Conservation (phyloP, 2,113 vertebrate genomes). For the Malurus elegans region DNA sequence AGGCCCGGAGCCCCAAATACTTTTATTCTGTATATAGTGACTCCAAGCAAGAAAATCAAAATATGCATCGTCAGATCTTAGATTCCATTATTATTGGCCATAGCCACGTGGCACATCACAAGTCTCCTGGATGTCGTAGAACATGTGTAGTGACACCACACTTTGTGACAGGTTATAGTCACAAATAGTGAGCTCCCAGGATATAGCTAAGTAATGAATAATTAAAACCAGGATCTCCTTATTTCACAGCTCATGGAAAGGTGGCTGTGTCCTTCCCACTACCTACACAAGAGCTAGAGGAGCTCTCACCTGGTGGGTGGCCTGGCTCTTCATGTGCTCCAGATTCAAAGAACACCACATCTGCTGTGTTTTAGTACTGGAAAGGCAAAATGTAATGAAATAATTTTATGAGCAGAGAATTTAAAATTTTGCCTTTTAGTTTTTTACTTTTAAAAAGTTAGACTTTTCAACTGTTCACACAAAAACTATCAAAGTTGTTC, state of each 20-base stretch:
- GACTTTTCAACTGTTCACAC: neutral
- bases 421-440: neutral
- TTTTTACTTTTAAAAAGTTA: neutral
- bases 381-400: constrained; percentile 47
- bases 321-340: constrained; percentile 61
- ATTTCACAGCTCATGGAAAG: constrained; percentile 52
- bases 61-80: neutral
- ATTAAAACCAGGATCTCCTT: constrained; percentile 73
- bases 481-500: constrained; percentile 15
- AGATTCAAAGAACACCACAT: constrained; percentile 66
- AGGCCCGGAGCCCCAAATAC: neutral
- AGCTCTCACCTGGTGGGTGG: constrained; percentile 42
- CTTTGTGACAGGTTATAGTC: constrained; percentile 39
- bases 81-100: neutral
- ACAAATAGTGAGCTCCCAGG: constrained; percentile 59
- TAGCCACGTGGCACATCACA: constrained; percentile 39
- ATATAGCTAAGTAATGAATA: constrained; percentile 66
- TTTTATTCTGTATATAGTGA: neutral
- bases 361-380: neutral
- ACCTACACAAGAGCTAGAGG: constrained; percentile 56
- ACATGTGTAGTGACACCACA: neutral
- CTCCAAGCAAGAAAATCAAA: constrained; percentile 6
- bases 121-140: neutral
- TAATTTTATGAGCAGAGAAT: neutral
- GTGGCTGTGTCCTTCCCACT: constrained; percentile 64